These are phyloP conservation scores for Dasysyrphus tricinctus DNA, from an alignment of 2,888 invertebrate species.

Conservation along the genomic window DNA sequence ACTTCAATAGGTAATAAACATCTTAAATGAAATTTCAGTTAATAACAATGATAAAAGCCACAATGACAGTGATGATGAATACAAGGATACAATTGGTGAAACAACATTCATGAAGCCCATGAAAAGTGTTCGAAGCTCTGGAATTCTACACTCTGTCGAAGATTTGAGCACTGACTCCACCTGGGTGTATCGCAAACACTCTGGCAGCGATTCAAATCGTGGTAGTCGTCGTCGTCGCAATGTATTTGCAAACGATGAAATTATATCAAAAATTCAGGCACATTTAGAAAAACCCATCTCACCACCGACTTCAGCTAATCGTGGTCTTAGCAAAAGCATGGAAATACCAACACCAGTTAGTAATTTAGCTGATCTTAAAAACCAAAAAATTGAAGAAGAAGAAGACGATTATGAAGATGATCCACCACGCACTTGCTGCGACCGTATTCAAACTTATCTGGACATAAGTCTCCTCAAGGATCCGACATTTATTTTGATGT, in stretches of 20 bases:
- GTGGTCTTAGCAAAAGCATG: slow-evolving; percentile 83
- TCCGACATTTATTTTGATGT: slow-evolving; percentile 88
- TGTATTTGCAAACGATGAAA: slow-evolving; percentile 82
- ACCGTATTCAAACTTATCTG: slow-evolving; percentile 85
- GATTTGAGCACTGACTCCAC: slow-evolving; percentile 90
- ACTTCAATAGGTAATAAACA: not conserved
- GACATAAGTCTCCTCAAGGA: slow-evolving; percentile 88
- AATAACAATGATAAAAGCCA: slow-evolving; percentile 76
- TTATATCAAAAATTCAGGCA: slow-evolving; percentile 82
- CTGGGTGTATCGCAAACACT: slow-evolving; percentile 87
- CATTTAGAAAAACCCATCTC: slow-evolving; percentile 81
- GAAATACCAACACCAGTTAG: slow-evolving; percentile 83
- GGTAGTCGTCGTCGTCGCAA: slow-evolving; percentile 82
- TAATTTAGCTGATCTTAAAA: slow-evolving; percentile 80
- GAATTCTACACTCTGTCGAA: slow-evolving; percentile 89
- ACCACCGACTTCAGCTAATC: slow-evolving; percentile 81
- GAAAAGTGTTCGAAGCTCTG: slow-evolving; percentile 88
- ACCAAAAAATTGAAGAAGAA: slow-evolving; percentile 80
- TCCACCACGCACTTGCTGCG: slow-evolving; percentile 82
- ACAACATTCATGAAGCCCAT: slow-evolving; percentile 85
- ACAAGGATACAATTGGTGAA: slow-evolving; percentile 85
- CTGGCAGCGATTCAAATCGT: slow-evolving; percentile 82
- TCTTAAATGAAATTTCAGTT: slow-evolving; percentile 58
- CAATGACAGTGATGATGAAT: slow-evolving; percentile 84
- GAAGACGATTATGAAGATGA: slow-evolving; percentile 80